Conservation (phyloP, 2,113 vertebrate species). For the Esox niger region DNA sequence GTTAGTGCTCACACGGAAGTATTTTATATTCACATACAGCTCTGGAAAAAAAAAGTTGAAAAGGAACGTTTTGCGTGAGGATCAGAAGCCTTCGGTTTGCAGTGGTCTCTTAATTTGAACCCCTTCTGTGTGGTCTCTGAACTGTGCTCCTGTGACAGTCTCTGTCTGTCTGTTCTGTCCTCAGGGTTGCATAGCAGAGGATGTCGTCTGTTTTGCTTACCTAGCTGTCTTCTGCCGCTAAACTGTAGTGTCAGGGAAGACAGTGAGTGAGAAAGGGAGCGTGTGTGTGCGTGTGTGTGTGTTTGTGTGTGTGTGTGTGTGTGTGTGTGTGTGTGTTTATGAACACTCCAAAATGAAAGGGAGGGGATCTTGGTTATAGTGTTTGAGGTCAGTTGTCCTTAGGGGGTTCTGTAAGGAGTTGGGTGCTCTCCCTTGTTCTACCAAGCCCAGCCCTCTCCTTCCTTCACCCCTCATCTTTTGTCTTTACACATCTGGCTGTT, state of each 20-base stretch:
- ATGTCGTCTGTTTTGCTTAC: constrained; percentile 37
- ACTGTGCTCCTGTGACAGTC: neutral
- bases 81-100: no score
- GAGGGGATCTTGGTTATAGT: constrained; percentile 24
- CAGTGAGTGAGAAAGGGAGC: neutral
- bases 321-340: constrained; percentile 18
- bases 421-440: no score
- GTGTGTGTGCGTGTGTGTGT: constrained; percentile 8
- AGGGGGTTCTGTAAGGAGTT: no score
- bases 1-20: no score
- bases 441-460: no score
- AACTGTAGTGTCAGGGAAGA: constrained; percentile 25
- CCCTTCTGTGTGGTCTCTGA: constrained; percentile 28
- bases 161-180: constrained; percentile 3
- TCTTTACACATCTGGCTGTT: constrained; percentile 67
- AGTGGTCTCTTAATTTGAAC: no score
- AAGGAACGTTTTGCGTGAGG: no score
- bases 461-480: no score
- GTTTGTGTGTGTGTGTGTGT: constrained; percentile 13
- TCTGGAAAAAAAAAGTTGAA: no score
- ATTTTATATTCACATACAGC: no score
- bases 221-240: constrained; percentile 22
- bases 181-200: constrained; percentile 21
- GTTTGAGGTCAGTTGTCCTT: constrained; percentile 49
- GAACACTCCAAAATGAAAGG: constrained; percentile 37